A percentile compares a stretch with the other conserved stretches of the same genome.
Conservation (phyloP, 2,888 invertebrate genomes). For the Clitarchus hookeri region DNA sequence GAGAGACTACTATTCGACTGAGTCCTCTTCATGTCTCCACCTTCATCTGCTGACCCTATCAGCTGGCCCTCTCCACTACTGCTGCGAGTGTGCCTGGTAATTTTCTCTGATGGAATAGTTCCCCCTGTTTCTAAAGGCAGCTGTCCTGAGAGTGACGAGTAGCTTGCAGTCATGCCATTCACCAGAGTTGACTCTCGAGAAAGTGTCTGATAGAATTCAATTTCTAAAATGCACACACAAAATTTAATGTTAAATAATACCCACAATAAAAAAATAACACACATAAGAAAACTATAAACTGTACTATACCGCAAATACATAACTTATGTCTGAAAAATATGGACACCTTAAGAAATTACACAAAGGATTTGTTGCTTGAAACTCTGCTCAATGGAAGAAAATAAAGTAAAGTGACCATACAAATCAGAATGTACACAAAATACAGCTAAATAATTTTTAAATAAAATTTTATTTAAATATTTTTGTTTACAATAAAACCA, state of each 20-base stretch:
- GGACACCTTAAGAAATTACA: neutral
- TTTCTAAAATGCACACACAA: constrained; percentile 54
- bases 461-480: too few species aligned
- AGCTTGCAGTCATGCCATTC: constrained; percentile 40
- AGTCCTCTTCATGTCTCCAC: constrained; percentile 61
- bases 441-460: too few species aligned
- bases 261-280: too few species aligned
- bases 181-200: constrained; percentile 51
- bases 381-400: too few species aligned
- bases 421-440: too few species aligned
- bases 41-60: constrained; percentile 55
- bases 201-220: constrained; percentile 71
- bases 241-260: constrained; percentile 23
- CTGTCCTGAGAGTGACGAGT: constrained; percentile 29
- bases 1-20: constrained; percentile 71
- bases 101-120: constrained; percentile 24
- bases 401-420: too few species aligned
- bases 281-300: too few species aligned
- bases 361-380: neutral
- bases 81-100: constrained; percentile 58
- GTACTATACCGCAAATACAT: too few species aligned
- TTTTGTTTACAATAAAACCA: too few species aligned
- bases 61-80: constrained; percentile 64
- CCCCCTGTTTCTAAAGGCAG: constrained; percentile 23
- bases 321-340: neutral